These are phyloP conservation scores for Cathartes aura DNA, from an alignment of 2,113 vertebrate species.

Conservation along the genomic window DNA sequence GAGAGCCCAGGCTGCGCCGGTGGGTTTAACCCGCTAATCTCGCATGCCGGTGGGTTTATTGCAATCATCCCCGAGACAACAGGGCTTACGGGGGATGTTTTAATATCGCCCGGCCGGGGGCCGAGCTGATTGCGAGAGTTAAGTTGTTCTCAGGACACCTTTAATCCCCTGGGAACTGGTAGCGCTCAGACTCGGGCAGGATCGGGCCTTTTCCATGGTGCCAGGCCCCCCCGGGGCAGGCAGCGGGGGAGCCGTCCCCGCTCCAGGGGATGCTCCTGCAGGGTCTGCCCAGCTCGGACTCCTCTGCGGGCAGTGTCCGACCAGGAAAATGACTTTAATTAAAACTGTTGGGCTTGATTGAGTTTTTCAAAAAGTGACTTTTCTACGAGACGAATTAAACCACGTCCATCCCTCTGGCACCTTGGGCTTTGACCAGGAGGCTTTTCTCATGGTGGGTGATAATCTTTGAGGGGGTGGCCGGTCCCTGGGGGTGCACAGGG, in stretches of 20 bases:
- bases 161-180: conserved; percentile 13
- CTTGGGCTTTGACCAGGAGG: background rate
- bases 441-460: background rate
- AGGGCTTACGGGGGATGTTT: background rate
- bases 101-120: background rate
- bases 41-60: background rate
- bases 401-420: background rate
- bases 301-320: background rate
- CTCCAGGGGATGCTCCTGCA: background rate
- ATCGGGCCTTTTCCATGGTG: accelerated
- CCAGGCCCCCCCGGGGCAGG: background rate
- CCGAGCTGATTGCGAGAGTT: background rate
- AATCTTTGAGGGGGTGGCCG: accelerated
- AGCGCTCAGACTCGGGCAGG: background rate
- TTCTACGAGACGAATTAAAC: background rate
- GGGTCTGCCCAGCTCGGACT: background rate
- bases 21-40: background rate
- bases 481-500: too few species aligned
- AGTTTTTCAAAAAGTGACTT: background rate
- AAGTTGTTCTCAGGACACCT: conserved; percentile 20
- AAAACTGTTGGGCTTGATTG: background rate
- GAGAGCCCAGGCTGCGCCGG: background rate
- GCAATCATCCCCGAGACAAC: background rate
- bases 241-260: accelerated
- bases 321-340: background rate